Conservation (phyloP, 2,797 vertebrate genomes). For the Epinephelus awoara region DNA sequence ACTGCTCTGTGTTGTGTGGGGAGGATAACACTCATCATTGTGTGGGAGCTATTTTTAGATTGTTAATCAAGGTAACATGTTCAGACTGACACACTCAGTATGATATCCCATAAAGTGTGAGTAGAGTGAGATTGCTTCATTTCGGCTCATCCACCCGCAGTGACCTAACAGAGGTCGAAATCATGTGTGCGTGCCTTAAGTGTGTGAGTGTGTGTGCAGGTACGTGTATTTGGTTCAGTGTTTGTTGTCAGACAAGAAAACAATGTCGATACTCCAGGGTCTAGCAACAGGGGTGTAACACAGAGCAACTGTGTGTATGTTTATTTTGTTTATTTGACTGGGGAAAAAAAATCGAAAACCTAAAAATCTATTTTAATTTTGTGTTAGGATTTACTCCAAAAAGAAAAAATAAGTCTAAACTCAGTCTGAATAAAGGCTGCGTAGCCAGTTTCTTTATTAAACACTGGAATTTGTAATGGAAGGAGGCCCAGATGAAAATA, state of each 20-base stretch:
- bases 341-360: not conserved
- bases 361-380: not conserved
- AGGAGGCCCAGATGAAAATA: not conserved
- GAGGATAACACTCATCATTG: constrained; percentile 57
- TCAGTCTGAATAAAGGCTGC: not conserved
- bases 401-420: not conserved
- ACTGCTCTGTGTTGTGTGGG: constrained; percentile 45
- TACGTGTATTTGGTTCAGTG: constrained; percentile 12
- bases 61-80: constrained; percentile 79
- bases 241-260: constrained; percentile 10
- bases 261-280: not conserved
- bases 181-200: constrained; percentile 1
- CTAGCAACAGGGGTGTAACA: not conserved
- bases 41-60: constrained; percentile 76
- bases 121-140: constrained; percentile 70
- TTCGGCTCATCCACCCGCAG: constrained; percentile 50
- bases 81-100: constrained; percentile 72
- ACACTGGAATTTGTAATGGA: not conserved
- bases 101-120: constrained; percentile 74
- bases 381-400: not conserved
- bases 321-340: not conserved
- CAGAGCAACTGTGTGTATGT: not conserved
- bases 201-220: constrained; percentile 8
- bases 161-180: constrained; percentile 52
- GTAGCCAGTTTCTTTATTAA: too few species aligned